phyloP scores from a whole-genome alignment of 2,797 vertebrate genomes.

The Glossophaga mutica region DNA sequence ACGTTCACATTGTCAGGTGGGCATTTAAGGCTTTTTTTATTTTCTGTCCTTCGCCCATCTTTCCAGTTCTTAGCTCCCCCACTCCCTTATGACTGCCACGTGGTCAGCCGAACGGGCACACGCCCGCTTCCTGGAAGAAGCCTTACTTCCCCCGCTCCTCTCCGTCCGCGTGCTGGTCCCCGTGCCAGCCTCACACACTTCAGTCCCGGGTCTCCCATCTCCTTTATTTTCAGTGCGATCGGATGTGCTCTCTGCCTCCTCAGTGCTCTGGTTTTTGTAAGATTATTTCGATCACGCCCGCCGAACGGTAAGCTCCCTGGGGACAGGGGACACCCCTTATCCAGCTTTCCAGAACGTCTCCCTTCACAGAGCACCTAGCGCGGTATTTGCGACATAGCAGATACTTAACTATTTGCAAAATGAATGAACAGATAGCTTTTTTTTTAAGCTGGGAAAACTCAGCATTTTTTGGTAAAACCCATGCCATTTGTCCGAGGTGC shows the following conservation, averaged over 20 bases:
- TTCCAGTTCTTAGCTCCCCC: background rate
- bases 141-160: background rate
- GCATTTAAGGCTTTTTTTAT: background rate
- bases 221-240: background rate
- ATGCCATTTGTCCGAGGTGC: background rate
- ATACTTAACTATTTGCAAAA: background rate
- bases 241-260: background rate
- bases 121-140: background rate
- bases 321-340: background rate
- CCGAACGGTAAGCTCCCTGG: background rate
- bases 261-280: background rate
- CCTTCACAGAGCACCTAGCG: background rate
- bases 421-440: background rate
- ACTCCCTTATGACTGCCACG: background rate
- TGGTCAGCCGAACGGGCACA: background rate
- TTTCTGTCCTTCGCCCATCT: background rate
- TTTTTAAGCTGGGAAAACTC: background rate
- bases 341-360: background rate
- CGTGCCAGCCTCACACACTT: fast-evolving
- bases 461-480: background rate
- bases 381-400: background rate
- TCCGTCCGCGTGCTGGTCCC: background rate
- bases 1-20: background rate
- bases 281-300: background rate
- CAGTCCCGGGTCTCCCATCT: background rate